A percentile compares a stretch with the other conserved stretches of the same genome.
These are phyloP conservation scores for Ostrea edulis DNA, from an alignment of 1,140 invertebrate genomes.

Conservation along the genomic window DNA sequence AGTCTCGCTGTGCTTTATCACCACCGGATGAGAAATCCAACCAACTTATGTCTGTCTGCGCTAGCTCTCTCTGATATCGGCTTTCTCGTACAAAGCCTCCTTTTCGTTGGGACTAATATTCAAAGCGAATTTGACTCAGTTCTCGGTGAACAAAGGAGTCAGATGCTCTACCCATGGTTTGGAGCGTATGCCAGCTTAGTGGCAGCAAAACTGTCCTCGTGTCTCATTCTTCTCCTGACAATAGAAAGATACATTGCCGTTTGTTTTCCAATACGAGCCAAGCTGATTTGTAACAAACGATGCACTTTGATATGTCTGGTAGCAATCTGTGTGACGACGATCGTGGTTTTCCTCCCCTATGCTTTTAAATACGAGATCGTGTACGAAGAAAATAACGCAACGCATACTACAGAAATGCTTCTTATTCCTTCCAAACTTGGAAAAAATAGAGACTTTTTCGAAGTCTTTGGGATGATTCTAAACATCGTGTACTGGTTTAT, in stretches of 20 bases:
- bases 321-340: constrained; percentile 67
- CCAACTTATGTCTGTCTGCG: constrained; percentile 68
- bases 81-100: constrained; percentile 68
- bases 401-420: background rate
- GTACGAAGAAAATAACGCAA: constrained; percentile 49
- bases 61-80: constrained; percentile 71
- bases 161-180: constrained; percentile 66
- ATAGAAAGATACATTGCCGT: constrained; percentile 73
- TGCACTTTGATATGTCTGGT: constrained; percentile 63
- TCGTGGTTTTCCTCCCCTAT: constrained; percentile 68
- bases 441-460: constrained; percentile 61
- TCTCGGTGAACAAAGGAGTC: constrained; percentile 57
- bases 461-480: constrained; percentile 66
- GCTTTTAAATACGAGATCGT: constrained; percentile 67
- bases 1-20: constrained; percentile 68
- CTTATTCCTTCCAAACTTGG: constrained; percentile 5
- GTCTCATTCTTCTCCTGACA: constrained; percentile 68
- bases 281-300: constrained; percentile 65
- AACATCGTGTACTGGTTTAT: constrained; percentile 71
- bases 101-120: constrained; percentile 66
- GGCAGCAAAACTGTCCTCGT: constrained; percentile 70
- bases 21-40: constrained; percentile 67
- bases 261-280: constrained; percentile 71
- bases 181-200: constrained; percentile 72
- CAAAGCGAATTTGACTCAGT: constrained; percentile 58